These are phyloP conservation scores for Crenichthys baileyi DNA, from an alignment of 2,797 vertebrate genomes.

Conservation along the genomic window DNA sequence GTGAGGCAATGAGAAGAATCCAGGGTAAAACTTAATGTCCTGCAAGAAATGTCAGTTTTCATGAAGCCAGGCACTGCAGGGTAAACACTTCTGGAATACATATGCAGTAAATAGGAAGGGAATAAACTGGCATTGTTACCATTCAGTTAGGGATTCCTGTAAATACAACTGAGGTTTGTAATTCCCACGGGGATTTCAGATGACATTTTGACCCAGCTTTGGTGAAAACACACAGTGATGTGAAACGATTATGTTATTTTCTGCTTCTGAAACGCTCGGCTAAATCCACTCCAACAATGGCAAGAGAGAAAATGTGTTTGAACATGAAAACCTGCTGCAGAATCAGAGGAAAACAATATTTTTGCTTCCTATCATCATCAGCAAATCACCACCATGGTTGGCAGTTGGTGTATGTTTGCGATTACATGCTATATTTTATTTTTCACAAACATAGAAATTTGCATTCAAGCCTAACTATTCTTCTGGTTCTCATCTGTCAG, in stretches of 20 bases:
- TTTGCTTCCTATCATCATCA: slow-evolving; percentile 9
- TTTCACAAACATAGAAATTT: too few species aligned
- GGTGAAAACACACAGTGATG: slow-evolving; percentile 35
- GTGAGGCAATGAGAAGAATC: slow-evolving; percentile 1
- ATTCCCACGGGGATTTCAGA: slow-evolving; percentile 46
- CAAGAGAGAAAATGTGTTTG: slow-evolving; percentile 22
- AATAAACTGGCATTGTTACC: slow-evolving; percentile 40
- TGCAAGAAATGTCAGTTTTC: neutral
- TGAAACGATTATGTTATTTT: slow-evolving; percentile 44
- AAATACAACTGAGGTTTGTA: slow-evolving; percentile 43
- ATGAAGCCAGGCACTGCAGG: slow-evolving; percentile 3
- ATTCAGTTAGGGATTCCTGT: slow-evolving; percentile 29
- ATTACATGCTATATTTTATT: too few species aligned
- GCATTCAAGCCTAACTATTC: too few species aligned
- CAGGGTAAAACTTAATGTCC: slow-evolving; percentile 4
- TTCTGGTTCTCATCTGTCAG: too few species aligned
- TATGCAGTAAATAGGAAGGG: slow-evolving; percentile 1
- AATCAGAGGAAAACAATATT: neutral
- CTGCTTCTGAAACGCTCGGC: slow-evolving; percentile 27
- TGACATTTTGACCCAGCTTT: slow-evolving; percentile 59
- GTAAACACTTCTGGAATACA: slow-evolving; percentile 11
- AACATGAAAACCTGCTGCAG: slow-evolving; percentile 25
- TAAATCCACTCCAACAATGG: slow-evolving; percentile 38
- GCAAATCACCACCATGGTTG: too few species aligned
- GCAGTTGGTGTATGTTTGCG: too few species aligned